phyloP scores from a whole-genome alignment of 2,113 vertebrate species.

The Peromyscus leucopus region DNA sequence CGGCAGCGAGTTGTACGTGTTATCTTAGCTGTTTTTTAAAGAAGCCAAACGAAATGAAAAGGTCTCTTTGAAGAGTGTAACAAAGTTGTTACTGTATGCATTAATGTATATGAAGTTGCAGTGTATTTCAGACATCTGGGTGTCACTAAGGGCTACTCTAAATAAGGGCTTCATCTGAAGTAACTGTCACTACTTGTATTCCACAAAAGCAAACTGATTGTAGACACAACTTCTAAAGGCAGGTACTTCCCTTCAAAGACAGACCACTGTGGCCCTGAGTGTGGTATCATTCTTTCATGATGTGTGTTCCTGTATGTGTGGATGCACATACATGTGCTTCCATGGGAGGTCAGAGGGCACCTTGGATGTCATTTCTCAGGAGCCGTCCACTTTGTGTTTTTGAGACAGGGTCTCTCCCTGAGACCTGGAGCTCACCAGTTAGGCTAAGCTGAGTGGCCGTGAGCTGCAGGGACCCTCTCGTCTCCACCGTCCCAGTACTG shows the following conservation, averaged over 20 bases:
- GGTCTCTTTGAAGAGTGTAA: not conserved
- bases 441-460: not conserved
- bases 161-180: not conserved
- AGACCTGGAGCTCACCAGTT: not conserved
- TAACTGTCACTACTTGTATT: not conserved
- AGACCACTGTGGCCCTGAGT: not conserved
- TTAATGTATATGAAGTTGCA: constrained; percentile 24
- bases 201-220: not conserved
- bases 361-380: not conserved
- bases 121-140: constrained; percentile 23
- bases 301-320: not conserved
- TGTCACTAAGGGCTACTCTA: not conserved
- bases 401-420: not conserved
- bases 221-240: not conserved
- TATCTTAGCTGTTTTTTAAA: not conserved
- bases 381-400: not conserved
- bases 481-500: not conserved
- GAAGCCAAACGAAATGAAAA: not conserved
- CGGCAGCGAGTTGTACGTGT: not conserved
- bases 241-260: not conserved
- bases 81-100: not conserved
- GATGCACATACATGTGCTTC: too few relatives aligned
- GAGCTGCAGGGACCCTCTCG: not conserved
- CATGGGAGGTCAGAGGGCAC: not conserved
- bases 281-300: not conserved